Percentiles rank a stretch among this genome's conserved stretches.
Conservation (phyloP, 2,888 invertebrate genomes). For the Agrypnus murinus region DNA sequence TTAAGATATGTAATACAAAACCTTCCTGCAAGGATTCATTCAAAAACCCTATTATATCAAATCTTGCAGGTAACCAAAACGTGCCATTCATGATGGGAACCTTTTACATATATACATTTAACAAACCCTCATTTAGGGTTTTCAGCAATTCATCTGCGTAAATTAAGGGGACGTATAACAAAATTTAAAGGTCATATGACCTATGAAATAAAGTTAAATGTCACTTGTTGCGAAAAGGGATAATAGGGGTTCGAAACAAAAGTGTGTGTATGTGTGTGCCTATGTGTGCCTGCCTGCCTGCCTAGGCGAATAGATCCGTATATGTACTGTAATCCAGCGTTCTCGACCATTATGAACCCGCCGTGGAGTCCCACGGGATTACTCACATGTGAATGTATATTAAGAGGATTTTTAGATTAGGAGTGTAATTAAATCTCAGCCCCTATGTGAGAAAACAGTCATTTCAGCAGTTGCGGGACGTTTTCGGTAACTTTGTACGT, state of each 20-base stretch:
- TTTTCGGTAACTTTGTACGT: conserved; percentile 7
- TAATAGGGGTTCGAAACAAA: conserved; percentile 40
- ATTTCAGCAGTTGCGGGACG: conserved; percentile 30
- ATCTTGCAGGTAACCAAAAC: too few species aligned
- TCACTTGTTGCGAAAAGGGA: conserved; percentile 46
- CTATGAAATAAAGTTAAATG: conserved; percentile 41
- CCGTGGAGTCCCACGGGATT: conserved; percentile 51
- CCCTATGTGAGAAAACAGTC: conserved; percentile 34
- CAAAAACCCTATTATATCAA: too few species aligned
- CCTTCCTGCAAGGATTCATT: too few species aligned
- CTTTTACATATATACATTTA: too few species aligned
- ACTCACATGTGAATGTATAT: conserved; percentile 57
- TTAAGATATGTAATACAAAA: too few species aligned
- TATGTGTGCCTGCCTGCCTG: too few species aligned
- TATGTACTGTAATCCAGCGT: conserved; percentile 44
- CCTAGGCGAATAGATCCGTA: conserved; percentile 42
- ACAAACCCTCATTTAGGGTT: too few species aligned
- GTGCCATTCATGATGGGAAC: too few species aligned
- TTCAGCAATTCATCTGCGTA: too few species aligned
- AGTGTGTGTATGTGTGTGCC: too few species aligned
- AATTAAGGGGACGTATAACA: conserved; percentile 1
- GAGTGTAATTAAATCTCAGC: conserved; percentile 46
- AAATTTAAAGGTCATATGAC: conserved; percentile 32
- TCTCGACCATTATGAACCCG: conserved; percentile 47
- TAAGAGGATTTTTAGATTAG: conserved; percentile 54